A percentile compares a stretch with the other conserved stretches of the same genome.
Conservation (phyloP, 2,113 vertebrate species). For the Pachyramphus minor region DNA sequence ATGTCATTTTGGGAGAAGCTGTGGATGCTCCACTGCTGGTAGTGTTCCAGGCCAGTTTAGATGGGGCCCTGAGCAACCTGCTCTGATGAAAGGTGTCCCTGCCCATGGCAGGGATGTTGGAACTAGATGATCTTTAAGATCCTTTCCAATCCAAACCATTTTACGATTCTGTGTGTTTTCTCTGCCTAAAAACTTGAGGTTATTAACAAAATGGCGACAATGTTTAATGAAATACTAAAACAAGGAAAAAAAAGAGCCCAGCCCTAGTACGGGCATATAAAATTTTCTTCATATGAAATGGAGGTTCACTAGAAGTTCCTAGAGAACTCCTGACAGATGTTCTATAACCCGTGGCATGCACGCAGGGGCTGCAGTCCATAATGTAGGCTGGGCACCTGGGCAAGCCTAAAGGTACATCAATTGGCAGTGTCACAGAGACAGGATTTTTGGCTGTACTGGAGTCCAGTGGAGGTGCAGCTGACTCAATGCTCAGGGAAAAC, state of each 20-base stretch:
- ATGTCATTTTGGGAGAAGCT: neutral
- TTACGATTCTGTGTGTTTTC: neutral
- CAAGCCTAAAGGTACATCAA: neutral
- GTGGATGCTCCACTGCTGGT: neutral
- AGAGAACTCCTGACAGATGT: neutral
- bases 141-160: neutral
- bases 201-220: neutral
- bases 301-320: neutral
- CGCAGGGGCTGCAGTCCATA: neutral
- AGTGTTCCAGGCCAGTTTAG: neutral
- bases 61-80: neutral
- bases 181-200: neutral
- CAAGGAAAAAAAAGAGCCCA: neutral
- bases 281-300: neutral
- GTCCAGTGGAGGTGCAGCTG: neutral
- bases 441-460: neutral
- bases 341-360: neutral
- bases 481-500: neutral
- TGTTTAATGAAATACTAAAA: neutral
- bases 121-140: neutral
- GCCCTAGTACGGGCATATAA: rapidly evolving
- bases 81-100: neutral
- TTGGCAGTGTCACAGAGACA: rapidly evolving
- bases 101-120: neutral
- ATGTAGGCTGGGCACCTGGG: rapidly evolving